These are phyloP conservation scores for Podargus strigoides DNA, from an alignment of 2,797 vertebrate species.

Conservation along the genomic window DNA sequence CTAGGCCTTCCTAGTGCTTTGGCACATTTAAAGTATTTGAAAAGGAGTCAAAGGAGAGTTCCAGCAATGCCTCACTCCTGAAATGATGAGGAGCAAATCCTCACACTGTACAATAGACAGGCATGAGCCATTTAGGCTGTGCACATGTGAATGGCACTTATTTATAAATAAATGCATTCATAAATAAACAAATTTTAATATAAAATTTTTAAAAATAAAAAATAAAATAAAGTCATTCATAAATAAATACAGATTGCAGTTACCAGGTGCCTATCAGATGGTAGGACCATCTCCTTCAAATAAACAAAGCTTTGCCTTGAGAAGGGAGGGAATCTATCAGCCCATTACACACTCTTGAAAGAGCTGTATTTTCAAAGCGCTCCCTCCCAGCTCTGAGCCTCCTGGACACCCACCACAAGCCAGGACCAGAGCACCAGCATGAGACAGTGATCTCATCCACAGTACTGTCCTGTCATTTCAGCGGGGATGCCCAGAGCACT, in stretches of 20 bases:
- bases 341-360: neutral
- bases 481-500: neutral
- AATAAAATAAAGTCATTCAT: too few relatives aligned
- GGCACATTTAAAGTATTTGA: neutral
- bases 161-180: too few relatives aligned
- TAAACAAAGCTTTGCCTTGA: neutral
- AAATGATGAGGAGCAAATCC: neutral
- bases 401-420: neutral
- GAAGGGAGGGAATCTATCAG: neutral
- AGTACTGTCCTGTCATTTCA: neutral
- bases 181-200: too few relatives aligned
- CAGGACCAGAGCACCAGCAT: neutral
- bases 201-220: too few relatives aligned
- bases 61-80: neutral
- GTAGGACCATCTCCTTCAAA: neutral
- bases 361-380: neutral
- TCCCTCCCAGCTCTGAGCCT: neutral
- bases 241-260: neutral
- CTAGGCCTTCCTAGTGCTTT: neutral
- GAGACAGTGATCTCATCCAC: neutral
- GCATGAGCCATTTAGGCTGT: neutral
- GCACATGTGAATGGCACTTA: rapidly evolving
- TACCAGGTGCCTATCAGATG: neutral
- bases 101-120: neutral
- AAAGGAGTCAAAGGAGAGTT: neutral